Conservation (phyloP, 2,888 invertebrate species). For the Saturnia japonica region DNA sequence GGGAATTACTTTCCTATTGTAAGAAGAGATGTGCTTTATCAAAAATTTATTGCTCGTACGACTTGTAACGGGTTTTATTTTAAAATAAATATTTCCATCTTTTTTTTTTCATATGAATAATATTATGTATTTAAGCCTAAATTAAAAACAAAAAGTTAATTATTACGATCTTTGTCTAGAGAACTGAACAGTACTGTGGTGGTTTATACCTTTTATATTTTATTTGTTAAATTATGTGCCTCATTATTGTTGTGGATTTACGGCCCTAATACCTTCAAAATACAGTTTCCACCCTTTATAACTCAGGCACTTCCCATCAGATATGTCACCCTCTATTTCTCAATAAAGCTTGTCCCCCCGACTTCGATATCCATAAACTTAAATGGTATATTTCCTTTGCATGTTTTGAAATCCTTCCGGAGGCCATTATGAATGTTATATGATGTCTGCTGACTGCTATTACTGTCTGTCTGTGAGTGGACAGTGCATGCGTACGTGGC, state of each 20-base stretch:
- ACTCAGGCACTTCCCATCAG: slow-evolving; percentile 11
- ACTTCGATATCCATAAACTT: slow-evolving; percentile 20
- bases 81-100: not conserved
- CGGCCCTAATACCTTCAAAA: slow-evolving; percentile 7
- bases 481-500: slow-evolving; percentile 11
- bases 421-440: slow-evolving; percentile 53
- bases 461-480: slow-evolving; percentile 31
- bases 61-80: not conserved
- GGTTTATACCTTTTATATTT: not conserved
- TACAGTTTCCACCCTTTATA: slow-evolving; percentile 10
- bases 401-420: slow-evolving; percentile 50
- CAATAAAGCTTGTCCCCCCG: slow-evolving; percentile 3
- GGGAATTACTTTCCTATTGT: slow-evolving; percentile 2
- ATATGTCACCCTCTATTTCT: slow-evolving; percentile 15
- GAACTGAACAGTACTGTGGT: not conserved
- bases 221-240: not conserved
- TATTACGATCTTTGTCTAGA: not conserved
- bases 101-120: not conserved
- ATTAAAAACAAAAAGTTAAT: not conserved
- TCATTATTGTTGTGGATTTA: slow-evolving; percentile 7
- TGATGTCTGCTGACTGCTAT: slow-evolving; percentile 35
- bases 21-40: slow-evolving; percentile 3
- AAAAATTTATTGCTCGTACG: not conserved
- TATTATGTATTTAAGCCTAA: not conserved
- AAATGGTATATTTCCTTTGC: slow-evolving; percentile 45